Conservation (phyloP, 2,797 vertebrate genomes). For the Lepilemur ruficaudatus region DNA sequence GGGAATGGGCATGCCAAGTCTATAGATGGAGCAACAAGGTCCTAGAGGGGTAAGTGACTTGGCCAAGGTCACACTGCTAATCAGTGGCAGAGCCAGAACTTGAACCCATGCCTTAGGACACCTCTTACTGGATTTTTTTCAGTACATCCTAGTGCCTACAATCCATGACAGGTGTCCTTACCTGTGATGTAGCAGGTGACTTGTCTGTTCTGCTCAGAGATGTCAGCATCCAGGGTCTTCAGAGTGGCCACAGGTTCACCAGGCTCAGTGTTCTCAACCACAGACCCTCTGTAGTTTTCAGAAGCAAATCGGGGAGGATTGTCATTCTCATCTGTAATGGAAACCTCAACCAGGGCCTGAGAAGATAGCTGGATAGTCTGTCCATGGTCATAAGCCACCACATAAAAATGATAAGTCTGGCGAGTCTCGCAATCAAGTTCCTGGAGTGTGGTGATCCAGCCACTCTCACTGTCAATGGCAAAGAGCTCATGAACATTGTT, state of each 20-base stretch:
- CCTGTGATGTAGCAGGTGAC: constrained; percentile 97
- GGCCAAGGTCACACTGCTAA: neutral
- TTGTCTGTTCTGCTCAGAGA: constrained; percentile 92
- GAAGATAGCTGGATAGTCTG: constrained; percentile 92
- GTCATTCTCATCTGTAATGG: constrained; percentile 96
- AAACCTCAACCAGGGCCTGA: constrained; percentile 93
- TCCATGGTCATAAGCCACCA: constrained; percentile 94
- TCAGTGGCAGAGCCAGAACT: neutral
- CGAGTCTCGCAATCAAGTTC: constrained; percentile 91
- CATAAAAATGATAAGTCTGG: constrained; percentile 90
- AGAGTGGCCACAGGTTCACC: constrained; percentile 90
- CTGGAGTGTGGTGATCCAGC: constrained; percentile 93
- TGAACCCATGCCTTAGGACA: neutral
- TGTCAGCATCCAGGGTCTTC: constrained; percentile 91
- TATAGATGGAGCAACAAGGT: neutral
- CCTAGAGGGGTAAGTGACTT: neutral
- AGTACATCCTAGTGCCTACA: neutral
- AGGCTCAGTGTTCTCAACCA: constrained; percentile 91
- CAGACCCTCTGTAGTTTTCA: constrained; percentile 90
- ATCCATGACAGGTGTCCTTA: constrained; percentile 76
- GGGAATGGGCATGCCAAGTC: neutral
- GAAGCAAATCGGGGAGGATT: constrained; percentile 93
- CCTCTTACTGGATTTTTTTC: neutral
- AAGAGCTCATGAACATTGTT: constrained; percentile 86
- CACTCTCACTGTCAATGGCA: constrained; percentile 91